Base-by-base conservation (phyloP, 2,113 vertebrate genomes). In the Salminus brasiliensis region DNA sequence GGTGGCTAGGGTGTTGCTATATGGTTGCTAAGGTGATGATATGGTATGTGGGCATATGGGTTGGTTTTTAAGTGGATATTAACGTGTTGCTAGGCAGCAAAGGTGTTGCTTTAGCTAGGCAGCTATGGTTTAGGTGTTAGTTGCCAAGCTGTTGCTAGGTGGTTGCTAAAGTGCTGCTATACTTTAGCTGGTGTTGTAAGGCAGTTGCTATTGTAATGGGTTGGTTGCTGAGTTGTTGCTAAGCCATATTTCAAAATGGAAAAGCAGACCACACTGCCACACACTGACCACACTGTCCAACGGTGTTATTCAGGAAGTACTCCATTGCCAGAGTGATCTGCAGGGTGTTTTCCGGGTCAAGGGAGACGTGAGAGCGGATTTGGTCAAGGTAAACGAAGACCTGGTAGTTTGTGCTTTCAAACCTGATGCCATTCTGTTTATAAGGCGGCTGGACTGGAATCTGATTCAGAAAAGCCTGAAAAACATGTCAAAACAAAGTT, bases 201-300 rank as follows among this genome's bases (percentile, higher is more conserved):
- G n/a, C n/a, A n/a, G n/a, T n/a, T n/a, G n/a, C n/a, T n/a, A n/a
- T n/a, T n/a, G n/a, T n/a, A n/a, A n/a, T n/a, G n/a, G n/a, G n/a
- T n/a, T n/a, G n/a, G n/a, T n/a, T n/a, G n/a, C n/a, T n/a, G n/a
- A n/a, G n/a, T n/a, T n/a, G n/a, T n/a, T n/a, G n/a, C n/a, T n/a
- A n/a, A n/a, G n/a, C n/a, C n/a, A 43, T 43, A 15, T 45, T 49
- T 21, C 18, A 21, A 15, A 5, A 4, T 49, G 3, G 16, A 45
- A 15, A 45, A 5, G 47, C 13, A 52, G 5, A 63, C 5, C 6
- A 21, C 11, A 60, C 12, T 27, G 15, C 23, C 15, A 8, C n/a
- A 13, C 21, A 88, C 92, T 1, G 67, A 94, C 93, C 93, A 60
- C 93, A 94, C 74, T 94, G 93, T 52, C 93, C 93, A 68, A 88